Conservation (phyloP, 2,113 vertebrate genomes). For the Brienomyrus brachyistius region DNA sequence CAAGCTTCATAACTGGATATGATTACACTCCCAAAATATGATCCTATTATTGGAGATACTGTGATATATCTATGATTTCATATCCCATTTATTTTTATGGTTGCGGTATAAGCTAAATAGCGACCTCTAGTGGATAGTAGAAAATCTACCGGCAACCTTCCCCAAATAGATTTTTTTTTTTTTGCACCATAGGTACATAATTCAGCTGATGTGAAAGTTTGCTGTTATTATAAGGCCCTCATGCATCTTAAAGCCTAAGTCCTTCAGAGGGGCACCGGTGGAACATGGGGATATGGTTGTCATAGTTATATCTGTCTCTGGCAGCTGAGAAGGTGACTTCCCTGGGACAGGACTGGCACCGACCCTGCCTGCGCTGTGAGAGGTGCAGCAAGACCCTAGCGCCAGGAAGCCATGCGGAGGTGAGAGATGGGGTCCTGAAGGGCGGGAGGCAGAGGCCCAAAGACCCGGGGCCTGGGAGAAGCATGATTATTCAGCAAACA, state of each 20-base stretch:
- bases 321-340: conserved; percentile 96
- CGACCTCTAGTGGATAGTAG: background rate
- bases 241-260: background rate
- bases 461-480: background rate
- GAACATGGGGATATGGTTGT: background rate
- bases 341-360: conserved; percentile 95
- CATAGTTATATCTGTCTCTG: conserved; percentile 27
- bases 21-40: background rate
- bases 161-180: background rate
- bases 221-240: background rate
- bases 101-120: background rate
- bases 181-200: background rate
- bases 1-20: background rate
- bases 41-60: background rate
- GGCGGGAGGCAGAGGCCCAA: background rate
- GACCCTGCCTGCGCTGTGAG: conserved; percentile 91
- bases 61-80: background rate
- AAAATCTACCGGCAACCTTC: background rate
- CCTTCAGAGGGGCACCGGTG: background rate
- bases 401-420: conserved; percentile 89
- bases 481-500: background rate
- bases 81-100: conserved; percentile 1
- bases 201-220: background rate
- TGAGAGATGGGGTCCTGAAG: conserved; percentile 37
- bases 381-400: conserved; percentile 89